phyloP scores from a whole-genome alignment of 2,113 vertebrate genomes.

The Holacanthus passer region DNA sequence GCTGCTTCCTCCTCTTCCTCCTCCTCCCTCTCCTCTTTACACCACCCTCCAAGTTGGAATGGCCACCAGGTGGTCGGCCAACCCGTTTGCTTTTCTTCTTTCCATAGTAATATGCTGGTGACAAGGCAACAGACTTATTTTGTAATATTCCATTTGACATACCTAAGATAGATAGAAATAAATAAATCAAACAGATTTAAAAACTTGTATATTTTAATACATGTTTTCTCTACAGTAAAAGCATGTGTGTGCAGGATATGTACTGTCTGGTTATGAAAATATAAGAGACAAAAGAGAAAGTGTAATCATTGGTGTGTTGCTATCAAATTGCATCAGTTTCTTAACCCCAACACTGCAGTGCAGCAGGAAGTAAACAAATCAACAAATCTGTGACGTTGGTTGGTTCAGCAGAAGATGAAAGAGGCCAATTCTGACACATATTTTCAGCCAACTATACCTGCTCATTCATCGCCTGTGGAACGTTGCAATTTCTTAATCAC shows the following conservation, averaged over 20 bases:
- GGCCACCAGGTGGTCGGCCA: slow-evolving; percentile 92
- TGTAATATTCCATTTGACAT: slow-evolving; percentile 6
- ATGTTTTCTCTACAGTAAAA: not conserved
- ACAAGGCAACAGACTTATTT: slow-evolving; percentile 36
- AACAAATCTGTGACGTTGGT: slow-evolving; percentile 28
- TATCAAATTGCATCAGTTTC: slow-evolving; percentile 44
- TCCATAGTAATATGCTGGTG: slow-evolving; percentile 94
- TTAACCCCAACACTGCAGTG: not conserved
- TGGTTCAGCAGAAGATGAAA: slow-evolving; percentile 17
- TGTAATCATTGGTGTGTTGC: slow-evolving; percentile 30
- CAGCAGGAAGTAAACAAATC: slow-evolving; percentile 23
- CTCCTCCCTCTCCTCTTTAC: slow-evolving; percentile 93
- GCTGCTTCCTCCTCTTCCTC: slow-evolving; percentile 95
- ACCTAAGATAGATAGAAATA: not conserved
- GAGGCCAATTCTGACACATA: slow-evolving; percentile 6
- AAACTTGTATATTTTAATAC: not conserved
- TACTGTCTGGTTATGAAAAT: slow-evolving; percentile 5
- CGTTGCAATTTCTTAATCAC: not conserved
- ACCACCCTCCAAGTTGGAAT: slow-evolving; percentile 93
- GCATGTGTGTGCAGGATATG: not conserved
- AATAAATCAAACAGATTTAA: not conserved
- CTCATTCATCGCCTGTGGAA: not conserved
- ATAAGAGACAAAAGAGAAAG: not conserved
- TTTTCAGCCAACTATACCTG: not conserved
- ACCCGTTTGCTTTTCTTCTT: slow-evolving; percentile 95